phyloP scores from a whole-genome alignment of 2,888 invertebrate species.

The Epirrita christyi region DNA sequence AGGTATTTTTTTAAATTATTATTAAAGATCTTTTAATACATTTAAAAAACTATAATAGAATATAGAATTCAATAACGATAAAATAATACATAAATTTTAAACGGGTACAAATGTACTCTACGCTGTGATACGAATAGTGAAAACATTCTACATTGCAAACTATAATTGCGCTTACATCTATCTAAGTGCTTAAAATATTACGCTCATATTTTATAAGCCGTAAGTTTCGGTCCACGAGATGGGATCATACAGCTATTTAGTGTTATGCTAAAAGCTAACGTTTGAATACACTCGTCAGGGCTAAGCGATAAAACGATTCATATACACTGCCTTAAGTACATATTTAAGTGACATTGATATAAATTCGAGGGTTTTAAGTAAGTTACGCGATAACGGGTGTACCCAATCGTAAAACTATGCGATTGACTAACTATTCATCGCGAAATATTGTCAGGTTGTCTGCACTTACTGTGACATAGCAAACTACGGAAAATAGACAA shows the following conservation, averaged over 20 bases:
- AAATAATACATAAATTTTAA: conserved; percentile 24
- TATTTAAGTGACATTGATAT: conserved; percentile 25
- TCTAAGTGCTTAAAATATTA: conserved; percentile 66
- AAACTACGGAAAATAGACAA: conserved; percentile 79
- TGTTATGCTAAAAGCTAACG: conserved; percentile 52
- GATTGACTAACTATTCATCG: conserved; percentile 38
- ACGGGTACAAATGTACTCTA: conserved; percentile 25
- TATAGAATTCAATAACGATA: conserved; percentile 27
- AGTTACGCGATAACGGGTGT: conserved; percentile 35
- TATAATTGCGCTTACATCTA: conserved; percentile 65
- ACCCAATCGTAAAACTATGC: conserved; percentile 42
- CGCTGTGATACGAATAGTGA: conserved; percentile 42
- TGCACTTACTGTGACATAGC: conserved; percentile 56
- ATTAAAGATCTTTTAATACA: conserved; percentile 12
- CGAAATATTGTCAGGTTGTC: conserved; percentile 35
- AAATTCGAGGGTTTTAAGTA: conserved; percentile 14
- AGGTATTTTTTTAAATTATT: neutral
- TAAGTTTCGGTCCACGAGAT: conserved; percentile 65
- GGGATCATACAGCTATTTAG: conserved; percentile 57
- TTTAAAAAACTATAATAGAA: conserved; percentile 15
- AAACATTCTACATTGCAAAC: conserved; percentile 65
- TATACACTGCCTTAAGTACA: conserved; percentile 20
- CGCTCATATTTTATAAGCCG: conserved; percentile 64
- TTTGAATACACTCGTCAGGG: conserved; percentile 46
- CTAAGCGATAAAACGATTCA: conserved; percentile 19